Conservation (phyloP, 2,888 invertebrate species). For the Diarsia dahlii region DNA sequence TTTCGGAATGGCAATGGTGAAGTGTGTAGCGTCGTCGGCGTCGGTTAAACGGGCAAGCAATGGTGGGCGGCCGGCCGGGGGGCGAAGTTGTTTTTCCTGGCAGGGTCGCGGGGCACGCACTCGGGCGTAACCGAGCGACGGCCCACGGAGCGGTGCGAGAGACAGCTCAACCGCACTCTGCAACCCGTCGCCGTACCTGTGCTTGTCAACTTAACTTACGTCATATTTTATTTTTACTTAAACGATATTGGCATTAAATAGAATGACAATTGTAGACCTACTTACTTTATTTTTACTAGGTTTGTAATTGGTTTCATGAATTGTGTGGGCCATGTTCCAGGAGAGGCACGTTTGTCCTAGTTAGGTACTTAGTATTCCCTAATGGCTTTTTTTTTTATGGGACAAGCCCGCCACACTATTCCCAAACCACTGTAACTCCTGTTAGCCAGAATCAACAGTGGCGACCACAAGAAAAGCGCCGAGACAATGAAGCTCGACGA, state of each 20-base stretch:
- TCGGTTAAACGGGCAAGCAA: slow-evolving; percentile 62
- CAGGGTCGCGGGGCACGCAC: slow-evolving; percentile 67
- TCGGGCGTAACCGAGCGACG: slow-evolving; percentile 71
- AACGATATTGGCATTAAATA: slow-evolving; percentile 44
- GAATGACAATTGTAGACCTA: slow-evolving; percentile 33
- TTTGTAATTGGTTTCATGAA: slow-evolving; percentile 17
- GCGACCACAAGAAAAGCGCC: too few relatives aligned
- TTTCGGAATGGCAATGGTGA: slow-evolving; percentile 64
- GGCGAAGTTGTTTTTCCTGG: slow-evolving; percentile 71
- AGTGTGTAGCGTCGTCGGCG: slow-evolving; percentile 67
- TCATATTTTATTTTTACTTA: slow-evolving; percentile 68
- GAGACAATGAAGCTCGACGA: too few relatives aligned
- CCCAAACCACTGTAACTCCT: too few relatives aligned
- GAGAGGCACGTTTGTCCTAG: background rate
- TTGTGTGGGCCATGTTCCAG: slow-evolving; percentile 1
- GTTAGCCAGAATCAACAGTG: too few relatives aligned
- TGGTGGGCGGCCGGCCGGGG: slow-evolving; percentile 74
- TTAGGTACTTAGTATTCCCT: too few relatives aligned
- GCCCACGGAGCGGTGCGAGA: slow-evolving; percentile 74
- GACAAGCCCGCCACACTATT: too few relatives aligned
- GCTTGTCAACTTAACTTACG: slow-evolving; percentile 72
- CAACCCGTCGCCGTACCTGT: slow-evolving; percentile 61
- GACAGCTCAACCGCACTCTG: slow-evolving; percentile 73
- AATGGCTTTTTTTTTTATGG: too few relatives aligned
- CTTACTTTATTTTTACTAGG: slow-evolving; percentile 37